A percentile compares a stretch with the other conserved stretches of the same genome.
Evolutionary conservation across 2,797 vertebrate genomes (phyloP).

Genomic region (Lepilemur ruficaudatus): DNA sequence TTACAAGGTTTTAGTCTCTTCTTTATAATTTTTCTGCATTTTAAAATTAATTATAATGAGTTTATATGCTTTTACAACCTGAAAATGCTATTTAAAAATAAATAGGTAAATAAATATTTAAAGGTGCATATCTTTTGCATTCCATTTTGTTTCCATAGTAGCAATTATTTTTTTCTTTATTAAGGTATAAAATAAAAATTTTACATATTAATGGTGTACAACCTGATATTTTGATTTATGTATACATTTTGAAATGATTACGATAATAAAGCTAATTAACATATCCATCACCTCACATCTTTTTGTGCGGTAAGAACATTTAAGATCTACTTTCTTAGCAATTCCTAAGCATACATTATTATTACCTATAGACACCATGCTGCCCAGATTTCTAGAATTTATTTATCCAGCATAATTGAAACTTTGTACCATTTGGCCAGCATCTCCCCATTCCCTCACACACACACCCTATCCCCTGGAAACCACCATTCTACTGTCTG

Average conservation of each 20-base stretch:
- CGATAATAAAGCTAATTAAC: not conserved
- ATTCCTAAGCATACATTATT: not conserved
- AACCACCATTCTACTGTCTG: not conserved
- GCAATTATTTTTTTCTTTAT: not conserved
- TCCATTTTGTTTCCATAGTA: not conserved
- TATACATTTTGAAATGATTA: not conserved
- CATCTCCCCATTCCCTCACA: not conserved
- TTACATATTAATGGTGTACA: not conserved
- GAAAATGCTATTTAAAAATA: constrained; percentile 49
- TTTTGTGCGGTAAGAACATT: not conserved
- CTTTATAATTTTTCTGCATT: not conserved
- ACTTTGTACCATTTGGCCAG: not conserved
- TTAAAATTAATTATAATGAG: constrained; percentile 34
- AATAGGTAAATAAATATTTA: constrained; percentile 32
- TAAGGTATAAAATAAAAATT: not conserved
- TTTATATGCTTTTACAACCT: constrained; percentile 17
- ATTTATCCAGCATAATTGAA: not conserved
- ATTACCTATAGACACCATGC: not conserved
- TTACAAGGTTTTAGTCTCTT: not conserved
- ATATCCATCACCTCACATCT: not conserved
- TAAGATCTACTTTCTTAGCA: not conserved
- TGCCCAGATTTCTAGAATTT: not conserved
- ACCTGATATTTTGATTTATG: not conserved
- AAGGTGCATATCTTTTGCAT: not conserved
- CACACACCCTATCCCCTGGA: too few relatives aligned